phyloP scores from a whole-genome alignment of 2,888 invertebrate species.

The Nomada ruficornis region DNA sequence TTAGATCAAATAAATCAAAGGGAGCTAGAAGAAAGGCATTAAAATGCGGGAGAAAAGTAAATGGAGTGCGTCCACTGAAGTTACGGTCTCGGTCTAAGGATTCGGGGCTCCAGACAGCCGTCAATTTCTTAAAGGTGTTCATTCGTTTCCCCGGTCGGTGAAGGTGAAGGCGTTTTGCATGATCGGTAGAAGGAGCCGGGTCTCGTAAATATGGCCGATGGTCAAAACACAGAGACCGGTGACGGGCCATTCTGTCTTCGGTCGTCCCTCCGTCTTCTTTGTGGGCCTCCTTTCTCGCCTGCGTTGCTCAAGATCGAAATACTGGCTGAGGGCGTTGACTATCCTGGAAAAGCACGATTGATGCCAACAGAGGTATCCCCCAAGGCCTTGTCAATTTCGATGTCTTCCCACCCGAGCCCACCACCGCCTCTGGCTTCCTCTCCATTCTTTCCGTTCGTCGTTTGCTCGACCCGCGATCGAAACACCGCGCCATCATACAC shows the following conservation, averaged over 20 bases:
- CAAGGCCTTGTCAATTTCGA: conserved; percentile 64
- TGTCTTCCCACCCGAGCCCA: conserved; percentile 18
- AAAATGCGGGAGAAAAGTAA: conserved; percentile 30
- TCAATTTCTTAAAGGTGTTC: conserved; percentile 57
- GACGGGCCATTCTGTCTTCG: conserved; percentile 35
- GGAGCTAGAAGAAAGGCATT: neutral
- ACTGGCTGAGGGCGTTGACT: conserved; percentile 54
- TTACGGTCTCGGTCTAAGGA: conserved; percentile 5
- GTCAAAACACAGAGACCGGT: conserved; percentile 38
- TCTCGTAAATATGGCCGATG: conserved; percentile 44
- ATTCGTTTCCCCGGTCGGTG: conserved; percentile 37
- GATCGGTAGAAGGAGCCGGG: neutral
- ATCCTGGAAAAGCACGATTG: conserved; percentile 60
- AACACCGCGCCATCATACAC: neutral
- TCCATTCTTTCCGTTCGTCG: conserved; percentile 14
- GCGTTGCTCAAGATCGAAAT: conserved; percentile 53
- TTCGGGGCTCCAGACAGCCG: conserved; percentile 21
- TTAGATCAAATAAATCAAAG: neutral
- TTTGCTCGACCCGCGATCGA: conserved; percentile 31
- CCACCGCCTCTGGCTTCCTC: conserved; percentile 12
- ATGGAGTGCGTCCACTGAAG: neutral
- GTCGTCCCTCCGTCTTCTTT: conserved; percentile 11
- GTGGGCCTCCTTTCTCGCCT: conserved; percentile 15
- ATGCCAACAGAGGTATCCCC: conserved; percentile 58
- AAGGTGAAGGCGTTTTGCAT: conserved; percentile 28